Percentiles rank a stretch among this genome's conserved stretches.
These are phyloP conservation scores for Emydura subglobosa DNA, from an alignment of 2,113 vertebrate species.

Conservation along the genomic window DNA sequence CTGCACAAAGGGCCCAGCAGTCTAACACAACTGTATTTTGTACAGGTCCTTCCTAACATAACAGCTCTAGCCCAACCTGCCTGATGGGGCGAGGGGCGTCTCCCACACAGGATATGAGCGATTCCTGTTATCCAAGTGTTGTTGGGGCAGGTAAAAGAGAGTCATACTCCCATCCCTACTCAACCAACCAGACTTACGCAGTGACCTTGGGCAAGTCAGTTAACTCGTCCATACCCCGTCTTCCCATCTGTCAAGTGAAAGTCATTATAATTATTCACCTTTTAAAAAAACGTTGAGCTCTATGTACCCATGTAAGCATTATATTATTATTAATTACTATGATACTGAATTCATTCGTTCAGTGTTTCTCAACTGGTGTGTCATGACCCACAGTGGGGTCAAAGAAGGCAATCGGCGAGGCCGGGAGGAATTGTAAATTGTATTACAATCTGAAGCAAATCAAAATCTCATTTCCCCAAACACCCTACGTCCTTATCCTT, in stretches of 20 bases:
- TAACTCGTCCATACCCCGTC: background rate
- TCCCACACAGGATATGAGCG: background rate
- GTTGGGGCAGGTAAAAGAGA: background rate
- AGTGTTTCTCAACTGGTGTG: background rate
- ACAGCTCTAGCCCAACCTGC: background rate
- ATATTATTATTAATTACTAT: background rate
- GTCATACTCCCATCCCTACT: background rate
- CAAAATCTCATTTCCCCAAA: background rate
- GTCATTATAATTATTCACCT: background rate
- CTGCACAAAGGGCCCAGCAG: rapidly evolving
- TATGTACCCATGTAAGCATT: background rate
- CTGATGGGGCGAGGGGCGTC: background rate
- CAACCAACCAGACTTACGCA: background rate
- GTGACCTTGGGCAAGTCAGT: background rate
- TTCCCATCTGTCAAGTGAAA: background rate
- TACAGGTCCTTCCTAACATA: background rate
- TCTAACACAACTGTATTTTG: background rate
- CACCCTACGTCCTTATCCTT: background rate
- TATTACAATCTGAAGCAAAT: background rate
- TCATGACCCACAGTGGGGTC: rapidly evolving
- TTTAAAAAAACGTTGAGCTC: background rate
- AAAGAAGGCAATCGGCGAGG: background rate
- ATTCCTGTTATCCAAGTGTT: background rate
- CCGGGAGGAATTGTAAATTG: background rate
- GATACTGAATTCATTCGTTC: background rate